Conservation (phyloP, 2,888 invertebrate species). For the Luffia ferchaultella region DNA sequence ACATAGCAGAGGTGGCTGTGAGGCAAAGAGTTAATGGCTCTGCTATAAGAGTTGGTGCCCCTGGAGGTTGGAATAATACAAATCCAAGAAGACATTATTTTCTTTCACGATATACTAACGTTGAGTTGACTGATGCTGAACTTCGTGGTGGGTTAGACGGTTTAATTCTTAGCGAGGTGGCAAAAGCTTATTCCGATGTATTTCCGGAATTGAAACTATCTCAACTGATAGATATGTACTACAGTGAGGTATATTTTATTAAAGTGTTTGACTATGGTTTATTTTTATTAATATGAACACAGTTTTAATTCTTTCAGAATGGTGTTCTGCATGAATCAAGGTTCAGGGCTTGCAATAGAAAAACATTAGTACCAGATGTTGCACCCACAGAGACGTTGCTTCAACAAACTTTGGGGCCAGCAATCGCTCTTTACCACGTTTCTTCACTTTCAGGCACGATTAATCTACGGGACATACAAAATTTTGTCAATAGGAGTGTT, state of each 20-base stretch:
- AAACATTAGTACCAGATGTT: conserved; percentile 46
- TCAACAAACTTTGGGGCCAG: conserved; percentile 37
- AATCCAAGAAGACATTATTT: conserved; percentile 69
- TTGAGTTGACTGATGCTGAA: conserved; percentile 72
- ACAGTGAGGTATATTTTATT: conserved; percentile 53
- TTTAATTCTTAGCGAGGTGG: conserved; percentile 55
- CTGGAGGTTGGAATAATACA: conserved; percentile 72
- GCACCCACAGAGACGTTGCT: conserved; percentile 40
- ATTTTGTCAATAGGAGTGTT: conserved; percentile 47
- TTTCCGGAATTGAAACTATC: conserved; percentile 67
- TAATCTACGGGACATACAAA: conserved; percentile 41
- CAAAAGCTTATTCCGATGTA: conserved; percentile 32
- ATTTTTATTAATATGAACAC: no score
- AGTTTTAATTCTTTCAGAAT: conserved; percentile 16
- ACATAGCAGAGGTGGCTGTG: conserved; percentile 69
- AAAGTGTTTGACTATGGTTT: no score
- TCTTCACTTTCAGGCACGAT: conserved; percentile 46
- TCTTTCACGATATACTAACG: conserved; percentile 45
- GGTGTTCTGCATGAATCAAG: conserved; percentile 17
- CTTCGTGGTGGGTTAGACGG: conserved; percentile 75
- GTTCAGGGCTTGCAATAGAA: conserved; percentile 69
- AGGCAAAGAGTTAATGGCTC: conserved; percentile 55
- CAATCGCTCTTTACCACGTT: conserved; percentile 16
- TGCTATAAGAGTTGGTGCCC: conserved; percentile 45
- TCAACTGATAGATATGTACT: conserved; percentile 76